Evolutionary conservation across 1,140 invertebrate species (phyloP).

Genomic region (Paraescarpia echinospica): DNA sequence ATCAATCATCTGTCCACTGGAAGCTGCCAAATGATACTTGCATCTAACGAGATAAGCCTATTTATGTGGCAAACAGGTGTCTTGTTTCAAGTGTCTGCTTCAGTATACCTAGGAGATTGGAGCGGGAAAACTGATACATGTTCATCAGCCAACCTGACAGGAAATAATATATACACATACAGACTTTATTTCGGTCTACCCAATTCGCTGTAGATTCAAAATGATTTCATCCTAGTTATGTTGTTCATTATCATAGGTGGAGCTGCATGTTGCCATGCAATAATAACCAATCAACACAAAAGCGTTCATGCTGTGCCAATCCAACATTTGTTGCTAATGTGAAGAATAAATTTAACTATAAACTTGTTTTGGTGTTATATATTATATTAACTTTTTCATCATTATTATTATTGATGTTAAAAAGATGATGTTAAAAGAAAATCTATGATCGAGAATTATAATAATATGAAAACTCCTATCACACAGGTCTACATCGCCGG

Average conservation of each 20-base stretch:
- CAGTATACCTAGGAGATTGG: background rate
- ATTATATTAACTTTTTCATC: too few species aligned
- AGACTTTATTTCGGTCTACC: background rate
- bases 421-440: too few species aligned
- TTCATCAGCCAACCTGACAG: background rate
- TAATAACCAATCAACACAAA: background rate
- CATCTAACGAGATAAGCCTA: background rate
- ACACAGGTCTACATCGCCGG: too few species aligned
- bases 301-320: background rate
- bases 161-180: background rate
- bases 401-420: too few species aligned
- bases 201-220: background rate
- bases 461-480: too few species aligned
- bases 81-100: background rate
- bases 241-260: background rate
- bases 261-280: background rate
- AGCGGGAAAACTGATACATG: background rate
- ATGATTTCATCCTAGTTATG: background rate
- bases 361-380: too few species aligned
- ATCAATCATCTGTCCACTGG: background rate
- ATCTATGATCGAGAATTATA: too few species aligned
- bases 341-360: too few species aligned
- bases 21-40: background rate
- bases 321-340: too few species aligned
- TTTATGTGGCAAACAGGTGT: background rate